Evolutionary conservation across 2,888 invertebrate species (phyloP).

Genomic region (Xanthia icteritia): DNA sequence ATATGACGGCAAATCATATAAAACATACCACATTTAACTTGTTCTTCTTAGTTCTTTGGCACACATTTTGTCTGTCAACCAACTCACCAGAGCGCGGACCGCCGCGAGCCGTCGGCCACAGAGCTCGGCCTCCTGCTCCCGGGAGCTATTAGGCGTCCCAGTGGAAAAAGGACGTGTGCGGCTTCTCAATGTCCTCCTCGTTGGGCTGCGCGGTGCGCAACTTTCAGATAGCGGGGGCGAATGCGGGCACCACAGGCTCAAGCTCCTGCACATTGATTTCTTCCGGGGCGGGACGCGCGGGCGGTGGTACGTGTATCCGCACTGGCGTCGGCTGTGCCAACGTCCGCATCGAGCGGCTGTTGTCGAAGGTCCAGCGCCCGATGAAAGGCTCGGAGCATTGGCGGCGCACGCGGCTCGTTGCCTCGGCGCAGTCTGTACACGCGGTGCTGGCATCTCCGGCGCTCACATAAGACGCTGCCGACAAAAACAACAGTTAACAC

Average conservation of each 20-base stretch:
- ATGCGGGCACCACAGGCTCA: too few species aligned
- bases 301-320: neutral
- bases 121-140: neutral
- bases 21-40: neutral
- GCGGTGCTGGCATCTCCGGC: constrained; percentile 67
- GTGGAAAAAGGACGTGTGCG: neutral
- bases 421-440: constrained; percentile 14
- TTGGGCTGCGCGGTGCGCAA: too few species aligned
- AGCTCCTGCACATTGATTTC: constrained; percentile 24
- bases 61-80: neutral
- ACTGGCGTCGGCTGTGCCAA: neutral
- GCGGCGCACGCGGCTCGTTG: constrained; percentile 44
- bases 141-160: neutral
- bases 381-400: constrained; percentile 69
- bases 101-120: too few species aligned
- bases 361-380: constrained; percentile 79
- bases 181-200: neutral
- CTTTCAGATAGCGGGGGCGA: too few species aligned
- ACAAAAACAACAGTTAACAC: constrained; percentile 57
- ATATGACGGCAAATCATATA: neutral
- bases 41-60: neutral
- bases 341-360: constrained; percentile 66
- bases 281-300: neutral
- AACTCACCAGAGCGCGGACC: neutral
- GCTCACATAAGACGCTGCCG: constrained; percentile 74